Evolutionary conservation across 92 coral and sea anemone species (phyloP).

Genomic region (Pocillopora meandrina): DNA sequence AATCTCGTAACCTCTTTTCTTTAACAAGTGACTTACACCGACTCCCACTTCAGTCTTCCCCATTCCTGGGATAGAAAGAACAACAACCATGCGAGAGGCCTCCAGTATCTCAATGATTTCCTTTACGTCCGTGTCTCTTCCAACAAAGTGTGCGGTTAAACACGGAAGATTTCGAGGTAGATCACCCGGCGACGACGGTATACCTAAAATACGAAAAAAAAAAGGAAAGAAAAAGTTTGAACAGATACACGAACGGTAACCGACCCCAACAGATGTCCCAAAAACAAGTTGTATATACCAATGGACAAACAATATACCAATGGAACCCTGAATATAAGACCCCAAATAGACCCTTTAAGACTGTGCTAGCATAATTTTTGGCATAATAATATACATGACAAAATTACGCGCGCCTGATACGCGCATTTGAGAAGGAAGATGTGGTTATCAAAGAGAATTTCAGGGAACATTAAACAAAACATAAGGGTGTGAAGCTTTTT

Average conservation of each 20-base stretch:
- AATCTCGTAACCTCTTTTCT: neutral
- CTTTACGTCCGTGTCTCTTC: constrained; percentile 9
- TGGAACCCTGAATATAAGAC: too few relatives aligned
- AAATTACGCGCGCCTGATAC: too few relatives aligned
- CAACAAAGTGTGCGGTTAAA: neutral
- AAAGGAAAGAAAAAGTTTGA: neutral
- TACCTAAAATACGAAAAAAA: neutral
- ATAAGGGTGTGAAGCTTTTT: too few relatives aligned
- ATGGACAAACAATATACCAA: too few relatives aligned
- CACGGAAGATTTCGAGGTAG: neutral
- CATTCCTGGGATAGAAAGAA: constrained; percentile 52
- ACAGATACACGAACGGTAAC: neutral
- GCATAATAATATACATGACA: too few relatives aligned
- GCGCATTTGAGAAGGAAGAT: too few relatives aligned
- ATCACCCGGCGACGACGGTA: constrained; percentile 7
- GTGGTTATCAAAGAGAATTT: too few relatives aligned
- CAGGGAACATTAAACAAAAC: too few relatives aligned
- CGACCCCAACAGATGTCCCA: too few relatives aligned
- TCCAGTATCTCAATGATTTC: constrained; percentile 5
- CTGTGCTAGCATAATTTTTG: too few relatives aligned
- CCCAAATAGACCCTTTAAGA: too few relatives aligned
- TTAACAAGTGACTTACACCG: constrained; percentile 28
- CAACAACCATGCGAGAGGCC: constrained; percentile 10
- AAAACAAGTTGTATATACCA: too few relatives aligned
- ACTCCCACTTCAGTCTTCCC: constrained; percentile 58